Evolutionary conservation across 2,888 invertebrate genomes (phyloP).

Genomic region (Meghimatium bilineatum): DNA sequence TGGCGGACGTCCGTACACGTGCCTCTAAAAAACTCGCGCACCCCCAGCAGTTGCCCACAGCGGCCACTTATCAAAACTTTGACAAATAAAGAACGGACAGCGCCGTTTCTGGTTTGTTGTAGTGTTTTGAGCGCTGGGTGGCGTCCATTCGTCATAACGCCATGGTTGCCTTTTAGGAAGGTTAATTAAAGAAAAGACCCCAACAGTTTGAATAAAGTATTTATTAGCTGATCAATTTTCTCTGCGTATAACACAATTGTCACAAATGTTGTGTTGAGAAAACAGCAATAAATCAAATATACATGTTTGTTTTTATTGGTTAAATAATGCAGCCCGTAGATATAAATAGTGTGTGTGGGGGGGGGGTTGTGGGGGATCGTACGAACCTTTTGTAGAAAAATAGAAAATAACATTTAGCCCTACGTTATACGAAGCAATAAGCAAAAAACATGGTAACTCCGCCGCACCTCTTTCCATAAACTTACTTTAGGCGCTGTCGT

Average conservation of each 20-base stretch:
- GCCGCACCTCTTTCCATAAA: no score
- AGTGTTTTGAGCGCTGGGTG: slow-evolving; percentile 20
- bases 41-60: slow-evolving; percentile 6
- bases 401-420: no score
- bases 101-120: slow-evolving; percentile 17
- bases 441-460: no score
- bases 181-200: slow-evolving; percentile 40
- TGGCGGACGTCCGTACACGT: slow-evolving; percentile 15
- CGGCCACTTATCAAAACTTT: slow-evolving; percentile 44
- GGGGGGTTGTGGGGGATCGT: no score
- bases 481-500: no score
- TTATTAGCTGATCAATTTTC: slow-evolving; percentile 39
- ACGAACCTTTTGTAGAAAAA: no score
- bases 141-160: slow-evolving; percentile 33
- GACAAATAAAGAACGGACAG: slow-evolving; percentile 34
- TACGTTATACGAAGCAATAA: no score
- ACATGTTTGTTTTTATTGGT: background rate
- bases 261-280: background rate
- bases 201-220: slow-evolving; percentile 17
- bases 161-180: slow-evolving; percentile 10
- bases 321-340: no score
- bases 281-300: background rate
- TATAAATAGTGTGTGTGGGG: no score
- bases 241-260: background rate
- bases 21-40: background rate